Conservation (phyloP, 2,797 vertebrate species). For the Huso huso region DNA sequence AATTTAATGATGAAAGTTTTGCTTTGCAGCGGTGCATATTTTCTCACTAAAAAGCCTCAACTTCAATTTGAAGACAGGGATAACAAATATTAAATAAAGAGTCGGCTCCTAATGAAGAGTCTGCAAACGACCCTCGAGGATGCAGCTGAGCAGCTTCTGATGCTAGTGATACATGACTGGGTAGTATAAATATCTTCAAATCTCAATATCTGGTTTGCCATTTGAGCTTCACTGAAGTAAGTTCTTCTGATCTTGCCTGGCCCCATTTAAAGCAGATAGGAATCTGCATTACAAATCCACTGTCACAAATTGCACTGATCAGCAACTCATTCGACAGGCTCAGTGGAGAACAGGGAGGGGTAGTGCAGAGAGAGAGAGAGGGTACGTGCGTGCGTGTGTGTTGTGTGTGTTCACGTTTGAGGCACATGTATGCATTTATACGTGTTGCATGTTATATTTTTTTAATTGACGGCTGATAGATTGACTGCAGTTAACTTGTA, state of each 20-base stretch:
- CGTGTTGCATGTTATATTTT: too few species aligned
- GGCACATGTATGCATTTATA: not conserved
- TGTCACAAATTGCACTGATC: conserved; percentile 42
- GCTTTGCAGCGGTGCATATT: too few species aligned
- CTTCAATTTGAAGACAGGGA: not conserved
- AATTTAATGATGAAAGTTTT: too few species aligned
- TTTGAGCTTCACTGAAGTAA: conserved; percentile 22
- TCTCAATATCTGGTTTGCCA: conserved; percentile 17
- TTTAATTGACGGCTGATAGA: too few species aligned
- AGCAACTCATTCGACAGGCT: conserved; percentile 25
- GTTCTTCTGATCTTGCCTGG: conserved; percentile 47
- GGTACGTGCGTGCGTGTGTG: not conserved
- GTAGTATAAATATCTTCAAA: conserved; percentile 14
- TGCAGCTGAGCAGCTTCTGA: conserved; percentile 5
- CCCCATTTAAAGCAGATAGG: conserved; percentile 45
- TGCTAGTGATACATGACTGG: conserved; percentile 4
- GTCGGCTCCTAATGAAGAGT: not conserved
- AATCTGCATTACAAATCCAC: conserved; percentile 39
- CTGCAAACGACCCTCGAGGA: not conserved
- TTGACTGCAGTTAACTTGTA: too few species aligned
- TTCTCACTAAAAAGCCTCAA: too few species aligned
- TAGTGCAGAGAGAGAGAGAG: not conserved
- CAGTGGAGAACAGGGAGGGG: not conserved
- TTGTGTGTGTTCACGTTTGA: not conserved
- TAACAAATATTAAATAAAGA: conserved; percentile 4